A percentile compares a stretch with the other conserved stretches of the same genome.
These are phyloP conservation scores for Trachurus trachurus DNA, from an alignment of 2,797 vertebrate genomes.

Conservation along the genomic window DNA sequence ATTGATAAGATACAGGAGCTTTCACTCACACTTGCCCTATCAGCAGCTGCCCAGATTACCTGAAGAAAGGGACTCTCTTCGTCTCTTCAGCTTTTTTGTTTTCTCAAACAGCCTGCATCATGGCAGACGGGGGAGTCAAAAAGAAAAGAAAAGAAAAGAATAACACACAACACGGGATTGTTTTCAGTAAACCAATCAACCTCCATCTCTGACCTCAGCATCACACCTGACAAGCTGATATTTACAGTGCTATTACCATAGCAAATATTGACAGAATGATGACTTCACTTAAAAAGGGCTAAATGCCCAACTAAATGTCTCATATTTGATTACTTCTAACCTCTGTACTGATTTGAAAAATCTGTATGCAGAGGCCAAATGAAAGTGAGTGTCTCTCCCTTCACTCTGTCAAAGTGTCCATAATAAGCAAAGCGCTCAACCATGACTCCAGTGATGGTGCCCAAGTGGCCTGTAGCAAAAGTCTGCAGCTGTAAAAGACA, in stretches of 20 bases:
- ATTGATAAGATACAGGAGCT: conserved; percentile 13
- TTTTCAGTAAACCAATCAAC: conserved; percentile 76
- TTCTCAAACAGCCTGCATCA: conserved; percentile 59
- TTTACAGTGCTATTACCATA: conserved; percentile 73
- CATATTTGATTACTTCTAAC: not conserved
- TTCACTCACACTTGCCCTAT: conserved; percentile 31
- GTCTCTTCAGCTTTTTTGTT: conserved; percentile 52
- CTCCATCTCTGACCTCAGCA: conserved; percentile 41
- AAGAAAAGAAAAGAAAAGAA: not conserved
- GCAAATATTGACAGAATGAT: conserved; percentile 85
- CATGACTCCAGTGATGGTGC: conserved; percentile 1
- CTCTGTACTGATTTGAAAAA: conserved; percentile 7
- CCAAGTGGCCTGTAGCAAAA: conserved; percentile 13
- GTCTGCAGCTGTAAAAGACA: conserved; percentile 10
- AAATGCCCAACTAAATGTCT: conserved; percentile 41
- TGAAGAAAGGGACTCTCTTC: conserved; percentile 50
- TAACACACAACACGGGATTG: conserved; percentile 51
- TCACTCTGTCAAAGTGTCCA: not conserved
- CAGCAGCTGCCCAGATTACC: conserved; percentile 63
- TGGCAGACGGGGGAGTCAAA: conserved; percentile 36
- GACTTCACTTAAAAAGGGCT: conserved; percentile 78
- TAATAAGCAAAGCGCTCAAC: conserved; percentile 8
- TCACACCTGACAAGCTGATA: conserved; percentile 29
- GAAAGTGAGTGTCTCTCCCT: not conserved
- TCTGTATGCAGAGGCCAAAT: not conserved